Evolutionary conservation across 1,140 invertebrate species (phyloP).

Genomic region (Pentalonia nigronervosa): DNA sequence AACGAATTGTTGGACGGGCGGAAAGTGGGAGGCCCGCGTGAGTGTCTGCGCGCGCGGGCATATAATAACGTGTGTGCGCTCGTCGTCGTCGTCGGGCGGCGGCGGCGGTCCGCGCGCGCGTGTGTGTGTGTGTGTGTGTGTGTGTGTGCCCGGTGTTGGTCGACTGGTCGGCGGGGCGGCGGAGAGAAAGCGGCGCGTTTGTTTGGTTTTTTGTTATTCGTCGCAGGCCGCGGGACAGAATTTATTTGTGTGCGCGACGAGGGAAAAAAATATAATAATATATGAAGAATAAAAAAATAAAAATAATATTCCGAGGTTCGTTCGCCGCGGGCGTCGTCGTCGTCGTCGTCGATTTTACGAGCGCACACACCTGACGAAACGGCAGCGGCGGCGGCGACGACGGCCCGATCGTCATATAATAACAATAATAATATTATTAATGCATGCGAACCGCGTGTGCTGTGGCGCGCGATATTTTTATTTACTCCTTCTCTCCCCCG

Average conservation of each 20-base stretch:
- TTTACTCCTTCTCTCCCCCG: neutral
- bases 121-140: neutral
- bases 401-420: neutral
- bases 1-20: neutral
- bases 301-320: neutral
- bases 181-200: conserved; percentile 28
- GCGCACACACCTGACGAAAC: neutral
- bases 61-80: neutral
- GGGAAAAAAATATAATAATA: neutral
- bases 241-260: conserved; percentile 1
- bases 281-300: neutral
- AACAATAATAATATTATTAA: neutral
- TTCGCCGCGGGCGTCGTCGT: conserved; percentile 10
- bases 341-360: neutral
- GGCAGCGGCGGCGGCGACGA: neutral
- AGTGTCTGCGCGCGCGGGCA: neutral
- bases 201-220: conserved; percentile 39
- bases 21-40: neutral
- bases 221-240: conserved; percentile 29
- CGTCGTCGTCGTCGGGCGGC: neutral
- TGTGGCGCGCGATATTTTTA: neutral
- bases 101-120: neutral
- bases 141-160: neutral
- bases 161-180: neutral
- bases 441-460: neutral